Base-by-base conservation (phyloP, 2,113 vertebrate genomes). In the Thomomys bottae region DNA sequence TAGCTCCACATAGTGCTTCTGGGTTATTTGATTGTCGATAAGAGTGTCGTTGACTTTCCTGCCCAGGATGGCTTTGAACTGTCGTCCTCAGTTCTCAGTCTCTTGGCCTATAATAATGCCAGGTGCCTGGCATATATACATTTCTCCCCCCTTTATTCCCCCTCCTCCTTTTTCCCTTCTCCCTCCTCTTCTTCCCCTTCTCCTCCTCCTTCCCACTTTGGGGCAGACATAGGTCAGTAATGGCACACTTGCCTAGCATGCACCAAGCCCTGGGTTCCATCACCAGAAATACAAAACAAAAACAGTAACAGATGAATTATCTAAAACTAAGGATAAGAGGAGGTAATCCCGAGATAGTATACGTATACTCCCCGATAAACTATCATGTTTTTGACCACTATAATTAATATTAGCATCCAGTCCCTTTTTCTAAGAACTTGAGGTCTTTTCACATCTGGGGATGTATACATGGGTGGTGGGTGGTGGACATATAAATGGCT, bases 381-480 rank as follows among this genome's bases (percentile, higher is more conserved):
- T 17, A 61, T 61, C 68, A 59, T 36, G 38, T 38, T 38, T 86
- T 24, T 87, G 84, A 70, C 34, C 57, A 32, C 6, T 59, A 21
- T 14, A 45, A 42, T 84, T 70, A 84, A 36, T 54, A 57, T 64
- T 84, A 42, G 40, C 15, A 67, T 34, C 11, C 7, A 38, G 72
- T 24, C 49, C 28, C 2, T 81, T 81, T 64, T 64, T 89, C 77
- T 42, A 94, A 93, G 90, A 66, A 66, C 32, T 21, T 38, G n/a
- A 30, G 78, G 34, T 54, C 30, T 87, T 87, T 92, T 87, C 64
- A 42, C 30, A 59, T 73, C 49, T 81, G 68, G 14, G 14, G 12
- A 54, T 15, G 18, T 54, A 54, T 54, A 54, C 14, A 45, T 45
- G 45, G 72, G 26, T 12, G 57, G 2, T 45, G 45, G 72, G 26